phyloP scores from a whole-genome alignment of 2,797 vertebrate genomes.

The Serranus cabrilla region DNA sequence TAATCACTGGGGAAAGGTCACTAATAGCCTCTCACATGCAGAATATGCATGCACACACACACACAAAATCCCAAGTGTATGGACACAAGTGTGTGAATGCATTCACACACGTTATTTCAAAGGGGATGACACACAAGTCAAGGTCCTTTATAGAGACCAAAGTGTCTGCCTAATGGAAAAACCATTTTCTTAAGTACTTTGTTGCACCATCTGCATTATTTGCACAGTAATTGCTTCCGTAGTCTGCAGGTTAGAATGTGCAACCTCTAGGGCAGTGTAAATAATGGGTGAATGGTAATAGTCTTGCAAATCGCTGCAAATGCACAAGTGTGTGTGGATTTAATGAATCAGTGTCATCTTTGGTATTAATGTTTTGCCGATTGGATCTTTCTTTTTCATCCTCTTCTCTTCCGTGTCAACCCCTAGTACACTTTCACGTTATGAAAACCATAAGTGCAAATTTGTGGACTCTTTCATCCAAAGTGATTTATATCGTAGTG shows the following conservation, averaged over 20 bases:
- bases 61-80: constrained; percentile 30
- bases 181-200: constrained; percentile 84
- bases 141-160: constrained; percentile 75
- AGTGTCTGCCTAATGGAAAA: constrained; percentile 83
- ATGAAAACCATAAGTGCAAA: neutral
- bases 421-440: neutral
- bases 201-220: constrained; percentile 82
- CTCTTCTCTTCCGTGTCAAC: neutral
- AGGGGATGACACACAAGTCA: constrained; percentile 53
- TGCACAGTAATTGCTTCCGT: constrained; percentile 80
- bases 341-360: constrained; percentile 48
- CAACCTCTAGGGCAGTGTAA: constrained; percentile 69
- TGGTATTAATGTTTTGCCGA: constrained; percentile 19
- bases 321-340: constrained; percentile 43
- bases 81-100: constrained; percentile 41
- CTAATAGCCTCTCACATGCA: constrained; percentile 45
- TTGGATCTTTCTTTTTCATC: neutral
- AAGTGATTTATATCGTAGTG: neutral
- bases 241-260: constrained; percentile 72
- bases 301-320: constrained; percentile 56
- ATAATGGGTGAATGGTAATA: constrained; percentile 66
- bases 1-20: constrained; percentile 30
- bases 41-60: constrained; percentile 9
- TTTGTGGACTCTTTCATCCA: constrained; percentile 1
- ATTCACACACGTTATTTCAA: constrained; percentile 30